Conservation (phyloP, 2,797 vertebrate genomes). For the Ispidina lecontei region DNA sequence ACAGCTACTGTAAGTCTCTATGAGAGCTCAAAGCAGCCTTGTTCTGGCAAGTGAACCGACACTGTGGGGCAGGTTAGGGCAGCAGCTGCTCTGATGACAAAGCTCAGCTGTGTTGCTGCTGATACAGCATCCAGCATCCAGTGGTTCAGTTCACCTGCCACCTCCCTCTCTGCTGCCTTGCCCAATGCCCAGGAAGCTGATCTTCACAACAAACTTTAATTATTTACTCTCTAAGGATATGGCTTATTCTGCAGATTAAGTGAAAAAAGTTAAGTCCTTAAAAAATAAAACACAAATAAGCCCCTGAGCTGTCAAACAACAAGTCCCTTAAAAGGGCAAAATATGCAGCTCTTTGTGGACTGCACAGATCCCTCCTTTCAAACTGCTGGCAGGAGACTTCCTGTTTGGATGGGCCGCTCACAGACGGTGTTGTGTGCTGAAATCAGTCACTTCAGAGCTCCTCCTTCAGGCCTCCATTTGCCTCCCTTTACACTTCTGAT, state of each 20-base stretch:
- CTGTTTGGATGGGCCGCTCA: constrained; percentile 52
- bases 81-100: constrained; percentile 26
- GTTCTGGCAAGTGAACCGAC: constrained; percentile 39
- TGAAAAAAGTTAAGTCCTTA: constrained; percentile 43
- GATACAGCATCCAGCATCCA: constrained; percentile 22
- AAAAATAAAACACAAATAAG: constrained; percentile 53
- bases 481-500: neutral
- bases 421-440: constrained; percentile 29
- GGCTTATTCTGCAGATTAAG: constrained; percentile 53
- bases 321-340: constrained; percentile 74
- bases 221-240: constrained; percentile 34
- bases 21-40: constrained; percentile 46
- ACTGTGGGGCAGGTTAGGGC: constrained; percentile 31
- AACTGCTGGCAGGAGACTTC: constrained; percentile 71
- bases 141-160: constrained; percentile 48
- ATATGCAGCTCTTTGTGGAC: neutral
- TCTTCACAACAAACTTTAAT: constrained; percentile 34
- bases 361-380: constrained; percentile 62
- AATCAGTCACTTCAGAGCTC: constrained; percentile 10
- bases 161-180: neutral
- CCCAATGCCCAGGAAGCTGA: neutral
- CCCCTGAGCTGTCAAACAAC: constrained; percentile 49
- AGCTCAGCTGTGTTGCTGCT: constrained; percentile 54
- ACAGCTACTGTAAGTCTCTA: neutral
- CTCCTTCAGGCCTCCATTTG: neutral